Evolutionary conservation across 2,113 vertebrate genomes (phyloP), one percentile per base, ranked within the genome.

Genomic region (Nyctibius bracteatus): DNA sequence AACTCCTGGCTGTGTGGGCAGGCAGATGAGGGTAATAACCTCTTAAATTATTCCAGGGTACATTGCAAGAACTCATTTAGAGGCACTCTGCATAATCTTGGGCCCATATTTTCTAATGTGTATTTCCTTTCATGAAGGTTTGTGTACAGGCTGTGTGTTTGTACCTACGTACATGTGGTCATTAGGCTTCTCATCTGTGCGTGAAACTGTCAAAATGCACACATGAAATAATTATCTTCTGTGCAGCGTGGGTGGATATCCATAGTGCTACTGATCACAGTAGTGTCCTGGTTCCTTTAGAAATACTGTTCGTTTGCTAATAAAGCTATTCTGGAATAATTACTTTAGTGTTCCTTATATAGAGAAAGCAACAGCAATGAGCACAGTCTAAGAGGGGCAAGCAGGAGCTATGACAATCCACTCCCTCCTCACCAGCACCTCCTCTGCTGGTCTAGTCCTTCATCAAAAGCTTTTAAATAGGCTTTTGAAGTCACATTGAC

Each of bases 11-110:
- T 81, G 63, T 88, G 80, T 92, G 80, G 86, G 80, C 83, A 91
- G 92, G 83, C 59, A 91, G 43, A 47, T 90, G 46, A 95, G 79
- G 94, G 61, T 74, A 94, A 95, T 83, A 91, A 88, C 77, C 72
- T 77, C 86, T 74, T 92, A 94, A 95, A 95, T 94, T 91, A 88
- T 83, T 78, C 65, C 54, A 74, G 33, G 1, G 4, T 63, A 84
- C 39, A 47, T 33, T 74, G 63, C 39, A 95, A 71, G 43, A 95
- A 67, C 51, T 91, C 59, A 47, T 84, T 86, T 81, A 59, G 55
- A 88, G 44, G 25, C 57, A 47, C 39, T 88, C 72, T 77, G 39
- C 33, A 62, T 90, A 66, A 83, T 73, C 71, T n/a, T 39, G 19
- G 71, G 21, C 16, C 43, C 2, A 2, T 74, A 59, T 86, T 93